Evolutionary conservation across 2,888 invertebrate species (phyloP).

Genomic region (Pristionchus japonicus): DNA sequence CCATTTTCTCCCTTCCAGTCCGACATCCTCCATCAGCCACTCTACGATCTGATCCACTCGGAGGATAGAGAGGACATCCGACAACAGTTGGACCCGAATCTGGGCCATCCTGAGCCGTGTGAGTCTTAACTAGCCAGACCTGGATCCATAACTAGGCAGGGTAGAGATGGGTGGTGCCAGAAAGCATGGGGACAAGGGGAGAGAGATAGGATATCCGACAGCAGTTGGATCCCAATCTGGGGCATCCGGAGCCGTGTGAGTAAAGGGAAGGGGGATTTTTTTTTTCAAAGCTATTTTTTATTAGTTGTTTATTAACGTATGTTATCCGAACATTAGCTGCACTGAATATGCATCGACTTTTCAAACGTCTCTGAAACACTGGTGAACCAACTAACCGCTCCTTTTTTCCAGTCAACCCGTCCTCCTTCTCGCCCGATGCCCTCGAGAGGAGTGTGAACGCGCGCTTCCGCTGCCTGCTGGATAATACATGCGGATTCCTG

Average conservation of each 20-base stretch:
- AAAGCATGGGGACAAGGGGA: no score
- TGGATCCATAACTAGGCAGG: no score
- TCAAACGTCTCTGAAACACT: no score
- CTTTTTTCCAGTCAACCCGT: slow-evolving; percentile 27
- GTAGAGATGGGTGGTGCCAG: neutral
- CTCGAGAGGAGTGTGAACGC: slow-evolving; percentile 97
- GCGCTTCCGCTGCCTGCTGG: slow-evolving; percentile 96
- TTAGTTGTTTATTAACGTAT: no score
- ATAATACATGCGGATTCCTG: slow-evolving; percentile 99
- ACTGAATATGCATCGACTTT: no score
- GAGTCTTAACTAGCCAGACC: neutral
- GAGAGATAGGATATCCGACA: no score
- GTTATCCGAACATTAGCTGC: no score
- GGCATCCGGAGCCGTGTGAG: slow-evolving; percentile 17
- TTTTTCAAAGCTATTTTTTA: neutral
- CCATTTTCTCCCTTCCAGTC: slow-evolving; percentile 82
- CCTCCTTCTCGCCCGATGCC: slow-evolving; percentile 47
- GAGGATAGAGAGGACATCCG: slow-evolving; percentile 92
- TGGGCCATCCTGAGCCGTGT: slow-evolving; percentile 51
- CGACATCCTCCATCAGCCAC: slow-evolving; percentile 98
- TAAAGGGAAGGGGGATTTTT: neutral
- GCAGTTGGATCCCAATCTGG: slow-evolving; percentile 58
- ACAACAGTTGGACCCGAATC: slow-evolving; percentile 62
- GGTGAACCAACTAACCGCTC: no score
- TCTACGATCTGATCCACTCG: slow-evolving; percentile 99